Evolutionary conservation across 2,113 vertebrate species (phyloP).

Genomic region (Beaufortia kweichowensis): DNA sequence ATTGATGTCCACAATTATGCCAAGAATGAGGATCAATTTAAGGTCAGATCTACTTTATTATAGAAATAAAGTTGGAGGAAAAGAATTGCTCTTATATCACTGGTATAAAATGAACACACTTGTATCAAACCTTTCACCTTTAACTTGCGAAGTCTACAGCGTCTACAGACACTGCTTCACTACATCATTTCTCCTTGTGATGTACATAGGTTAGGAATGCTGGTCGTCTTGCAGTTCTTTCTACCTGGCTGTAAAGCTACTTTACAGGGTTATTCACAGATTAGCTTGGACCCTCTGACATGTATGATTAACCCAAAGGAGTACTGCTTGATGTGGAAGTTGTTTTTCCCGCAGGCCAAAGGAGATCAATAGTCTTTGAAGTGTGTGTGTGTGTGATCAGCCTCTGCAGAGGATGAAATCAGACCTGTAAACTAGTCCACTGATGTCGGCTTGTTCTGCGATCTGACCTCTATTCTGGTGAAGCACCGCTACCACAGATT

Average conservation of each 20-base stretch:
- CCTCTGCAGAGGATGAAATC: constrained; percentile 13
- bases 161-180: not conserved
- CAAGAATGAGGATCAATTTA: too few relatives aligned
- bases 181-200: not conserved
- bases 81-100: too few relatives aligned
- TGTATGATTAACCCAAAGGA: constrained; percentile 38
- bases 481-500: not conserved
- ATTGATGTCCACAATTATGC: too few relatives aligned
- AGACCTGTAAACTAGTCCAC: constrained; percentile 18
- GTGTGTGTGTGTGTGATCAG: constrained; percentile 23
- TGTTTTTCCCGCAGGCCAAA: constrained; percentile 34
- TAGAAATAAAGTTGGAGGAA: too few relatives aligned
- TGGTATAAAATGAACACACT: not conserved
- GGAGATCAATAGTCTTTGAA: constrained; percentile 38
- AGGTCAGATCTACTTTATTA: too few relatives aligned
- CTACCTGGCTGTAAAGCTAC: not conserved
- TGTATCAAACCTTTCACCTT: not conserved
- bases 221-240: not conserved
- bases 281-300: constrained; percentile 19
- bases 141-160: not conserved
- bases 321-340: constrained; percentile 34
- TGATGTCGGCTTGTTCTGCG: constrained; percentile 8
- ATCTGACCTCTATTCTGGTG: constrained; percentile 22
- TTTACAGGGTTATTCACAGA: constrained; percentile 32
- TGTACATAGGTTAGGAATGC: not conserved